Conservation (phyloP, 2,797 vertebrate species). For the Macroramphosus scolopax region DNA sequence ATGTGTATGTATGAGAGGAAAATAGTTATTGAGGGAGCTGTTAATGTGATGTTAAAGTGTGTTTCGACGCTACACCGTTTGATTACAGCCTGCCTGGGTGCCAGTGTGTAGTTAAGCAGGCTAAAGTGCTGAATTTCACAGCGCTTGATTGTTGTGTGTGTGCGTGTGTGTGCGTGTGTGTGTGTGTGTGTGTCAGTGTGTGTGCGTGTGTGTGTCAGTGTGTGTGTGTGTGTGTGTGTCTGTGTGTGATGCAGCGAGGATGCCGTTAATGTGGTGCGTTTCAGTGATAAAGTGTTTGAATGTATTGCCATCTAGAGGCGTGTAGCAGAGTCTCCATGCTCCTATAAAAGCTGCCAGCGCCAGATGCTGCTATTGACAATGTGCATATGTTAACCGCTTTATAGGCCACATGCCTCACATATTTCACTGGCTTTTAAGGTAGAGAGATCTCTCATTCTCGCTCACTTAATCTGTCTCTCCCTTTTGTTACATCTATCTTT, state of each 20-base stretch:
- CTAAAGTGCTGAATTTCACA: conserved; percentile 44
- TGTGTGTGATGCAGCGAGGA: conserved; percentile 55
- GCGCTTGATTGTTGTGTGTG: conserved; percentile 39
- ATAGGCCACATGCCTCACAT: conserved; percentile 93
- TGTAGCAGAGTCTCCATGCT: conserved; percentile 84
- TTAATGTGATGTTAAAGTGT: conserved; percentile 66
- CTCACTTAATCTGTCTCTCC: conserved; percentile 74
- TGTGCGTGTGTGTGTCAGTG: too few relatives aligned
- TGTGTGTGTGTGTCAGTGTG: too few relatives aligned
- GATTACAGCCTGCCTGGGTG: conserved; percentile 50
- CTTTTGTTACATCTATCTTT: conserved; percentile 71
- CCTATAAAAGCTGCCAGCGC: conserved; percentile 77
- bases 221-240: conserved; percentile 17
- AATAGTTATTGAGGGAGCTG: conserved; percentile 61
- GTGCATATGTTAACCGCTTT: conserved; percentile 97
- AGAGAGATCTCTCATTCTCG: conserved; percentile 75
- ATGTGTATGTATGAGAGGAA: conserved; percentile 40
- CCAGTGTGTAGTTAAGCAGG: conserved; percentile 25
- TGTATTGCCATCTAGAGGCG: conserved; percentile 99
- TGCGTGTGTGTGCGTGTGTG: too few relatives aligned
- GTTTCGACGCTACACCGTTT: conserved; percentile 59
- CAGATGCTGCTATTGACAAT: conserved; percentile 99
- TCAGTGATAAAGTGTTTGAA: conserved; percentile 93
- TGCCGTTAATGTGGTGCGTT: conserved; percentile 87
- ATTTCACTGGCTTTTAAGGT: conserved; percentile 91